Percentiles rank a stretch among this genome's conserved stretches.
Conservation (phyloP, 2,797 vertebrate species). For the Ataeniobius toweri region DNA sequence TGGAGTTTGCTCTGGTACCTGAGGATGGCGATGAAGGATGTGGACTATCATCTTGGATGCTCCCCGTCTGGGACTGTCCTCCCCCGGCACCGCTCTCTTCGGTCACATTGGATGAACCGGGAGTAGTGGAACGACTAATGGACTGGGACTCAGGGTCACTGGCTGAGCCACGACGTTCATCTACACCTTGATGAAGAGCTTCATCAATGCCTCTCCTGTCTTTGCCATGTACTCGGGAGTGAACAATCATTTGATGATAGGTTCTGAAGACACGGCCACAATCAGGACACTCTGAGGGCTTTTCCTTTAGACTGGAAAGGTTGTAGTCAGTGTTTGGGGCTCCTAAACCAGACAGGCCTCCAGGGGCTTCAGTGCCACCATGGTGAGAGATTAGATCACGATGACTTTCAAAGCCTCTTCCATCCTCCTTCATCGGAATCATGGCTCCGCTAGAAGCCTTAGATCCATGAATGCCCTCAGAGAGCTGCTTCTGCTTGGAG, state of each 20-base stretch:
- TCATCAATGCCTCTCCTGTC: slow-evolving; percentile 90
- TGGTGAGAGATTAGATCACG: slow-evolving; percentile 91
- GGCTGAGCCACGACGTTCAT: slow-evolving; percentile 94
- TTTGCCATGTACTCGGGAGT: slow-evolving; percentile 94
- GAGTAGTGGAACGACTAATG: slow-evolving; percentile 97
- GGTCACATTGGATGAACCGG: slow-evolving; percentile 96
- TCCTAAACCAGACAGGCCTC: slow-evolving; percentile 73
- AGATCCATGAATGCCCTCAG: slow-evolving; percentile 88
- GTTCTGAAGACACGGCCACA: slow-evolving; percentile 96
- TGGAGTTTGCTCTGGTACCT: slow-evolving; percentile 80
- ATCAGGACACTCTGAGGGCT: slow-evolving; percentile 95
- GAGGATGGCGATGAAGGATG: slow-evolving; percentile 97
- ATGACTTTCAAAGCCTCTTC: slow-evolving; percentile 86
- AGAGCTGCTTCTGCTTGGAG: slow-evolving; percentile 94
- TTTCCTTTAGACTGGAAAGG: slow-evolving; percentile 91
- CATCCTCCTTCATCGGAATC: slow-evolving; percentile 90
- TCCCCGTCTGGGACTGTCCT: slow-evolving; percentile 94
- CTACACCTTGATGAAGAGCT: slow-evolving; percentile 83
- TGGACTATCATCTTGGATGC: slow-evolving; percentile 97
- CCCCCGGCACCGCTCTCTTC: slow-evolving; percentile 95
- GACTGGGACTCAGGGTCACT: slow-evolving; percentile 98
- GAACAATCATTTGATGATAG: slow-evolving; percentile 98
- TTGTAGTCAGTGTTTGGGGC: slow-evolving; percentile 89
- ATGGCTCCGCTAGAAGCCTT: slow-evolving; percentile 85
- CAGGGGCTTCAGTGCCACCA: slow-evolving; percentile 52